Base-by-base conservation (phyloP, 2,113 vertebrate genomes). In the Antechinus stuartii region DNA sequence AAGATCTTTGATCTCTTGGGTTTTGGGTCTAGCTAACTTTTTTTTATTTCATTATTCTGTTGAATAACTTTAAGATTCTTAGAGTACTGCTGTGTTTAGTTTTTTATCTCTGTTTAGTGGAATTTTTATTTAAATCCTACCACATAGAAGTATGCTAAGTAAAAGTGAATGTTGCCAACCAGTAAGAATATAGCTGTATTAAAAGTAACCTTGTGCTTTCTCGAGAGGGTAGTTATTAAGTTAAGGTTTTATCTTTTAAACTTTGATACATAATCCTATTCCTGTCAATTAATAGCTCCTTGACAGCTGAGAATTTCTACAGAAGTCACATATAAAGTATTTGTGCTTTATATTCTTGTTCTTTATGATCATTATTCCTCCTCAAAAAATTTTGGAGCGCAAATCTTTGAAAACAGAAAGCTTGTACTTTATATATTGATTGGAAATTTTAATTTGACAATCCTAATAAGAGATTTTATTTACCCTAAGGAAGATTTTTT, bases 1-100 rank as follows among this genome's bases (percentile, higher is more conserved):
- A 95, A n/a, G 0, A 3, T 96, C 92, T 53, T 76, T 98, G 95
- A 2, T 97, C 90, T 97, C 46, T 92, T 94, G 96, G 93, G 42
- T 53, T 49, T 93, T 91, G 91, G 56, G 95, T 23, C 49, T 94
- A 49, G 3, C 95, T 90, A 54, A 27, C 12, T 2, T 3, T 92
- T 94, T 96, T 91, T 46, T 54, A 91, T 46, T 93, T 89, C 8
- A 9, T 90, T 68, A 25, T 14, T 55, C 94, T 91, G 56, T 57
- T 57, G 56, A 26, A 57, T 57, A 57, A 5, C 84, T 53, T 92
- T 90, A 95, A 25, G n/a, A 55, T 90, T 92, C 91, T 52, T n/a
- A 30, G 68, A 57, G 27, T 30, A 24, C 54, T 93, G 47, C 53
- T 14, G 14, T 93, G 9, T 90, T 50, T 90, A 50, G 22, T 52